phyloP scores from a whole-genome alignment of 1,140 invertebrate species.

The Drosophila triauraria region DNA sequence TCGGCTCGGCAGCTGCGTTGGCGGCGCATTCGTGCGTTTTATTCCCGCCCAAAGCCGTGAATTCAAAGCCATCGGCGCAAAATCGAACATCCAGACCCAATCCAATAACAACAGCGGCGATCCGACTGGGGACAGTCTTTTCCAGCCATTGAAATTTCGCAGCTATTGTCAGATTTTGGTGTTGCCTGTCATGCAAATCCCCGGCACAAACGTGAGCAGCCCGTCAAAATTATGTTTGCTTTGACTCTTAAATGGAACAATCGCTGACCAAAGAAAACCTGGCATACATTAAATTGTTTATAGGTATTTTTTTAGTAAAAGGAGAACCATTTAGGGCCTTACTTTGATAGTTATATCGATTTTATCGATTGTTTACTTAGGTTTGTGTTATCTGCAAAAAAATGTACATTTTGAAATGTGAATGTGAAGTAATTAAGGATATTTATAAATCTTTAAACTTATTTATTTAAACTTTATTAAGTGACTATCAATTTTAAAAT shows the following conservation, averaged over 20 bases:
- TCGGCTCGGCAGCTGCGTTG: constrained; percentile 12
- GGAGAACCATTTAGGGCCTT: background rate
- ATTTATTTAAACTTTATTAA: no score
- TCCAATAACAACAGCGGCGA: constrained; percentile 33
- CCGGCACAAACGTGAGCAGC: constrained; percentile 58
- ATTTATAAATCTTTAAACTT: no score
- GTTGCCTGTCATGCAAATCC: constrained; percentile 64
- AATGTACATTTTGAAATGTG: no score
- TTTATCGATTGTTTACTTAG: background rate
- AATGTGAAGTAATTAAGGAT: no score
- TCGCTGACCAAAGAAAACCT: background rate
- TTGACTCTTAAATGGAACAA: constrained; percentile 46
- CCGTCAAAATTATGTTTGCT: constrained; percentile 66
- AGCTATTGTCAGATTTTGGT: constrained; percentile 75
- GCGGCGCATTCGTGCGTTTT: constrained; percentile 76
- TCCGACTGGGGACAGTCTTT: constrained; percentile 35
- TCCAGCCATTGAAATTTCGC: constrained; percentile 62
- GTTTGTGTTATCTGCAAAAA: no score
- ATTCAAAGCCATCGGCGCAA: constrained; percentile 76
- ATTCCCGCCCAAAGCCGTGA: constrained; percentile 72
- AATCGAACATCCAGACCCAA: constrained; percentile 59
- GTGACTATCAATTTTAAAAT: no score
- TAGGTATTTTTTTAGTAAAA: background rate
- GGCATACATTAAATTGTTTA: constrained; percentile 10
- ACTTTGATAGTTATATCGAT: background rate